phyloP scores from a whole-genome alignment of 2,113 vertebrate species.

The Pseudopipra pipra region DNA sequence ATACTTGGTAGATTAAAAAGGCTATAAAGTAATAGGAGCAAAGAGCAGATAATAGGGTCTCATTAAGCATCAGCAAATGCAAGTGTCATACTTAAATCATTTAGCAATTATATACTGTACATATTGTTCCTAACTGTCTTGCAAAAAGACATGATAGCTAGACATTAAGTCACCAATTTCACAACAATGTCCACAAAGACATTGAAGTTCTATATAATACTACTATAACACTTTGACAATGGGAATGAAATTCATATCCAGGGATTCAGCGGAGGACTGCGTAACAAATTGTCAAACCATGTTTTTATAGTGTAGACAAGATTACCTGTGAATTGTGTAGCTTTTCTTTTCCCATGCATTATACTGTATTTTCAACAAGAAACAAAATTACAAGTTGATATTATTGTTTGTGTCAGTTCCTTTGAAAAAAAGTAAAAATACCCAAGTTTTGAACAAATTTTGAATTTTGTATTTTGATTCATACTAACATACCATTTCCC shows the following conservation, averaged over 20 bases:
- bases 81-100: constrained; percentile 75
- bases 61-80: constrained; percentile 77
- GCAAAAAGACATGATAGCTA: constrained; percentile 82
- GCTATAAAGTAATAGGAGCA: constrained; percentile 68
- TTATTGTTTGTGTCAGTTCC: constrained; percentile 55
- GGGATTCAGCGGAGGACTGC: constrained; percentile 76
- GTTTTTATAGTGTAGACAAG: constrained; percentile 70
- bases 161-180: constrained; percentile 82
- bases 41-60: constrained; percentile 72
- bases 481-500: constrained; percentile 31
- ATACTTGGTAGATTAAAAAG: constrained; percentile 69
- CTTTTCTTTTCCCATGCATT: constrained; percentile 76
- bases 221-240: constrained; percentile 85
- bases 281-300: constrained; percentile 76
- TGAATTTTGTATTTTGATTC: constrained; percentile 42
- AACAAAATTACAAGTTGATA: constrained; percentile 42
- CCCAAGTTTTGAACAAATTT: constrained; percentile 42
- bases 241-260: constrained; percentile 79
- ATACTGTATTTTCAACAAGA: constrained; percentile 59
- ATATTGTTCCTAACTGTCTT: constrained; percentile 82
- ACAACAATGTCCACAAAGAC: constrained; percentile 85
- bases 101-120: constrained; percentile 80
- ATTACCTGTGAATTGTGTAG: constrained; percentile 74
- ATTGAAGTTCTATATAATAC: constrained; percentile 84
- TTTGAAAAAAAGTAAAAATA: constrained; percentile 60